Base-by-base conservation (phyloP, 2,888 invertebrate genomes). In the Patella pellucida region DNA sequence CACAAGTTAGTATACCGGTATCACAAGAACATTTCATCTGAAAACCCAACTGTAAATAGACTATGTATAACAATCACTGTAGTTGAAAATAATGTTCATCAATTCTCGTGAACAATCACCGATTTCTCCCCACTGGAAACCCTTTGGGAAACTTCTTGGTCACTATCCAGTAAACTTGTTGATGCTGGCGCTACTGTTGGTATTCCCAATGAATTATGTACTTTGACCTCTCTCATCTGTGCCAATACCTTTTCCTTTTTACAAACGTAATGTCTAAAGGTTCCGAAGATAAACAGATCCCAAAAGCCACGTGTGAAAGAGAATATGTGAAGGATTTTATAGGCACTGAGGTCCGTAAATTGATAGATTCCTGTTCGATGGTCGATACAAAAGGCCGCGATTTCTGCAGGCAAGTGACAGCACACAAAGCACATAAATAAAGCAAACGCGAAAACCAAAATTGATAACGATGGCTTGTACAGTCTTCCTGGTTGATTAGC, bases 191-290 rank as follows among this genome's bases (percentile, higher is more conserved):
- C 78, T 4, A 71, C 31, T 0, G 70, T 62, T 0, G 81, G 80
- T 14, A 81, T 76, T 14, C 78, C 73, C 54, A 81, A 56, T 52
- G 75, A 77, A 41, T 74, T 69, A 12, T 75, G 50, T 68, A 70
- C 76, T n/a, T 77, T 27, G 16, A 78, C 75, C 14, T 78, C 80
- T 19, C 82, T 72, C 71, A 82, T 76, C 23, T 77, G 77, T 12
- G 82, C 82, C n/a, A 82, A 70, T 1, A 78, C 82, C 52, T 80
- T 76, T 67, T 82, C 82, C 41, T 82, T 81, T 67, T 79, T 79
- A 50, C 85, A 86, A 23, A 87, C 86, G 77, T 86, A 86, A 73
- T 86, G 86, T 27, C 86, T 83, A 69, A 87, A 87, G 68, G 85
- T 85, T 0, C 85, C 82, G 74, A 86, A 87, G n/a, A 87, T 85